Evolutionary conservation across 2,113 vertebrate species (phyloP).

Genomic region (Acrocephalus arundinaceus): DNA sequence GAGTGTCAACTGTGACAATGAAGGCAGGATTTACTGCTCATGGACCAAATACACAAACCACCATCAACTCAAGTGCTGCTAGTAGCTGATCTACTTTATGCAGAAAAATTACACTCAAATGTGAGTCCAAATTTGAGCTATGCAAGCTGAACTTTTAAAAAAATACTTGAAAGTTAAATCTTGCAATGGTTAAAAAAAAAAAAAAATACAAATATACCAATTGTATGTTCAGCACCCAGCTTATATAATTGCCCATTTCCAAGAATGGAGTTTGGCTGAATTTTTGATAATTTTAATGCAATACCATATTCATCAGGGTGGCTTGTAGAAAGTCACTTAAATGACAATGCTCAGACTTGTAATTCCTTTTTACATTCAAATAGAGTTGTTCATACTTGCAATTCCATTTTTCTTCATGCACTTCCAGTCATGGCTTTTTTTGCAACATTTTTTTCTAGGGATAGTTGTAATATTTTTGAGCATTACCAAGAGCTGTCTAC

Average conservation of each 20-base stretch:
- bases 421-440: neutral
- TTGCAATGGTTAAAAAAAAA: neutral
- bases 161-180: neutral
- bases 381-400: neutral
- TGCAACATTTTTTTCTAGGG: neutral
- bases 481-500: neutral
- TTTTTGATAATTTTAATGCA: constrained; percentile 6
- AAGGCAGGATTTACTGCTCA: neutral
- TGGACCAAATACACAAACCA: neutral
- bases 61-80: neutral
- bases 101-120: neutral
- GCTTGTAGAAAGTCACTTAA: neutral
- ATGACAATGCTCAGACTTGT: neutral
- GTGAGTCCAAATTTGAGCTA: neutral
- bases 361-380: neutral
- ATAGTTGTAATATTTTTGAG: constrained; percentile 4
- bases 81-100: neutral
- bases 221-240: neutral
- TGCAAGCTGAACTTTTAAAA: neutral
- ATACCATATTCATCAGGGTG: neutral
- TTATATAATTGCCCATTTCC: neutral
- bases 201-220: neutral
- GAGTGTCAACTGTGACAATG: neutral
- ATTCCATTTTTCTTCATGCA: neutral
- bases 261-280: neutral